Conservation (phyloP, 1,140 invertebrate genomes). For the Magallana angulata region DNA sequence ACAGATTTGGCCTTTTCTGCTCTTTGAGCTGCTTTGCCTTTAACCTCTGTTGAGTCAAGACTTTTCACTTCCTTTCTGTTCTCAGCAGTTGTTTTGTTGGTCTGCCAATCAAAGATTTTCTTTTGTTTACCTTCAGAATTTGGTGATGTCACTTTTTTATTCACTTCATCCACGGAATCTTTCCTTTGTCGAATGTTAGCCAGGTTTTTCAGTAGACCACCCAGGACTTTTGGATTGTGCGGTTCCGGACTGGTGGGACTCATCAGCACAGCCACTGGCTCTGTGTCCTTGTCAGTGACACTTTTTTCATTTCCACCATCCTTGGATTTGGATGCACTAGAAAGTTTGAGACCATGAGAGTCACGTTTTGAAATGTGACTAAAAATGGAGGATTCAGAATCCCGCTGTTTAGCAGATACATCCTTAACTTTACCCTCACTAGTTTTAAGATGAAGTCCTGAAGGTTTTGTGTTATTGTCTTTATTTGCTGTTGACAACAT, state of each 20-base stretch:
- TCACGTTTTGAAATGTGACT: not conserved
- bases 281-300: not conserved
- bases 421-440: not conserved
- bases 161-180: not conserved
- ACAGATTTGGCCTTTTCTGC: slow-evolving; percentile 45
- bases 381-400: not conserved
- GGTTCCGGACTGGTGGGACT: slow-evolving; percentile 36
- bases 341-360: not conserved
- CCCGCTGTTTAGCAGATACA: not conserved
- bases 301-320: not conserved
- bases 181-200: slow-evolving; percentile 56
- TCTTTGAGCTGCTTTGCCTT: not conserved
- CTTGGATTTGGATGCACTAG: not conserved
- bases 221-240: slow-evolving; percentile 49
- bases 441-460: not conserved
- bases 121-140: not conserved
- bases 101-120: not conserved
- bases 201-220: slow-evolving; percentile 60
- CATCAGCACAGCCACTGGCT: slow-evolving; percentile 2
- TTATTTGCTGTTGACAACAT: not conserved
- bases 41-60: not conserved
- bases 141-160: not conserved
- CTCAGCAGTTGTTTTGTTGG: not conserved
- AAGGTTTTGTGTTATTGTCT: not conserved
- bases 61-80: slow-evolving; percentile 35